Conservation (phyloP, 1,140 invertebrate genomes). For the Papilio glaucus region DNA sequence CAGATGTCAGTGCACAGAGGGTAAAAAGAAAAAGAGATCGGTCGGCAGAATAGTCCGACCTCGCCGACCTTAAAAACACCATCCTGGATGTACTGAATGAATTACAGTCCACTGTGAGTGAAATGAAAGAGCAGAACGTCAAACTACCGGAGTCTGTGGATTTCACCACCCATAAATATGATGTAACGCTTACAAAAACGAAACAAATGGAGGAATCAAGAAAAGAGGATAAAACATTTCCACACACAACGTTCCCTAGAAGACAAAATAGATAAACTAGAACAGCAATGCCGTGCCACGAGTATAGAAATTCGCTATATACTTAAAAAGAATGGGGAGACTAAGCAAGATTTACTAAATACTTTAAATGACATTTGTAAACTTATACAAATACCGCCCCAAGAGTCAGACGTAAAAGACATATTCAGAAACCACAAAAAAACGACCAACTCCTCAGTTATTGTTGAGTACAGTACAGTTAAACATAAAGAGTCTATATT, state of each 20-base stretch:
- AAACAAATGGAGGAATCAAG: conserved; percentile 10
- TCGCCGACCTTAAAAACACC: background rate
- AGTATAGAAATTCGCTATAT: conserved; percentile 39
- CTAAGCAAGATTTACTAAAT: conserved; percentile 1
- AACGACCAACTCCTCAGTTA: background rate
- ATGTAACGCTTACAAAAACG: conserved; percentile 19
- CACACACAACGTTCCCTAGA: conserved; percentile 16
- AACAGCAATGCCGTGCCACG: conserved; percentile 2
- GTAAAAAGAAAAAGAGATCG: background rate
- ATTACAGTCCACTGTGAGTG: background rate
- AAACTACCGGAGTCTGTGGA: conserved; percentile 23
- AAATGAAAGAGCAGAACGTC: conserved; percentile 2
- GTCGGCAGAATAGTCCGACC: background rate
- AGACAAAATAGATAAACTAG: conserved; percentile 17
- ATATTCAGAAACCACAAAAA: too few species aligned
- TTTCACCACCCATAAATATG: conserved; percentile 34
- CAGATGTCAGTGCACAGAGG: background rate
- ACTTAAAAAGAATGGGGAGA: conserved; percentile 1
- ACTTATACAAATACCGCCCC: too few species aligned
- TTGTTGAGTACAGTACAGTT: background rate
- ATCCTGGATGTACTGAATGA: background rate
- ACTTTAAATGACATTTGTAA: too few species aligned
- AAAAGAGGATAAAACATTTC: background rate
- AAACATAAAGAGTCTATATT: conserved; percentile 10
- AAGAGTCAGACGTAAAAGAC: too few species aligned